phyloP scores from a whole-genome alignment of 2,888 invertebrate genomes.

The Panopea generosa region DNA sequence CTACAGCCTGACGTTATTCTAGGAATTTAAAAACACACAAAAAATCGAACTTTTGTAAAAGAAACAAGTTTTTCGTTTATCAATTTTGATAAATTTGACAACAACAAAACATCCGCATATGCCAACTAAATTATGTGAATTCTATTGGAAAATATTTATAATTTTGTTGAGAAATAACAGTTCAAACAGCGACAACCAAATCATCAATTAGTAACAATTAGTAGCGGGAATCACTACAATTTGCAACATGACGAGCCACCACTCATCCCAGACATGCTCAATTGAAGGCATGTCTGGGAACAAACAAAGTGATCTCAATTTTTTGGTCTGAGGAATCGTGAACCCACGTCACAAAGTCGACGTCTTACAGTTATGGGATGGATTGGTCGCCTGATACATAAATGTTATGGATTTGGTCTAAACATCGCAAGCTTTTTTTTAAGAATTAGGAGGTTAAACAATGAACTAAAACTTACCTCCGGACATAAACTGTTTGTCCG shows the following conservation, averaged over 20 bases:
- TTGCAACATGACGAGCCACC: background rate
- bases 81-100: too few species aligned
- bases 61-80: too few species aligned
- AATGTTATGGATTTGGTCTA: background rate
- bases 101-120: too few species aligned
- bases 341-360: background rate
- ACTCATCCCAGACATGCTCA: constrained; percentile 1
- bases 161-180: too few species aligned
- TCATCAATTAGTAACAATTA: background rate
- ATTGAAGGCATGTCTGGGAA: background rate
- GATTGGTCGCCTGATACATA: background rate
- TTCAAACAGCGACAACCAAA: background rate
- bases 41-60: too few species aligned
- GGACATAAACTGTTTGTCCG: background rate
- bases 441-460: background rate
- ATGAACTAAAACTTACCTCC: background rate
- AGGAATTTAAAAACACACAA: too few species aligned
- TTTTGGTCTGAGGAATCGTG: background rate
- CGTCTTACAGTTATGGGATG: background rate
- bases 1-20: too few species aligned
- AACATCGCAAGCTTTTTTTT: background rate
- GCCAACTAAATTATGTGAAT: too few species aligned
- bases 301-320: background rate
- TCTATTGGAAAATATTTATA: too few species aligned
- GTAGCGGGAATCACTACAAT: background rate